Evolutionary conservation across 2,113 vertebrate genomes (phyloP).

Genomic region (Xenopus borealis): DNA sequence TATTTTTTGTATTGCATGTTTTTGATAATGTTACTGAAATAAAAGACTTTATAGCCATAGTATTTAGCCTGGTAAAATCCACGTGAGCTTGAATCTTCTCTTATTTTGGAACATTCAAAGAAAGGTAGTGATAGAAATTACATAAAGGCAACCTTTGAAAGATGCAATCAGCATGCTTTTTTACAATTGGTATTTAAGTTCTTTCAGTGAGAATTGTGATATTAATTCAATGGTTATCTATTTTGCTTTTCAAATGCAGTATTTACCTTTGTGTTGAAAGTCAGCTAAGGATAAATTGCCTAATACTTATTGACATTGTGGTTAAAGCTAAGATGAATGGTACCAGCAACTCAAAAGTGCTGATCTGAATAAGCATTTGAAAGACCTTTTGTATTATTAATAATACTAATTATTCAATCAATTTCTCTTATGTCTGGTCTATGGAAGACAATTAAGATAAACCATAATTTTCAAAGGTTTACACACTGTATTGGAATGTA

Average conservation of each 20-base stretch:
- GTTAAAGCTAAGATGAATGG: background rate
- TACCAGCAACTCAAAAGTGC: background rate
- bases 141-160: no score
- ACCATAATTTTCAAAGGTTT: background rate
- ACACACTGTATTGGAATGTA: background rate
- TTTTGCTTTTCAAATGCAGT: background rate
- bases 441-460: background rate
- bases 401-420: background rate
- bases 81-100: no score
- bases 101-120: no score
- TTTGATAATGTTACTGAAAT: no score
- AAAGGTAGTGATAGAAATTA: no score
- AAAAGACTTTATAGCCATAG: no score
- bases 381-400: slow-evolving; percentile 1
- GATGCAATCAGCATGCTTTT: no score
- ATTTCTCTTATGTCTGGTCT: background rate
- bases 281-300: background rate
- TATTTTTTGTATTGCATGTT: no score
- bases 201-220: background rate
- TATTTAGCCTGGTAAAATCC: no score
- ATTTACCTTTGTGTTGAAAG: slow-evolving; percentile 1
- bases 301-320: slow-evolving; percentile 22
- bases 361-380: background rate
- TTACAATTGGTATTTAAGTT: background rate
- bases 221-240: background rate